phyloP scores from a whole-genome alignment of 2,797 vertebrate species.

The Pelochelys cantorii region DNA sequence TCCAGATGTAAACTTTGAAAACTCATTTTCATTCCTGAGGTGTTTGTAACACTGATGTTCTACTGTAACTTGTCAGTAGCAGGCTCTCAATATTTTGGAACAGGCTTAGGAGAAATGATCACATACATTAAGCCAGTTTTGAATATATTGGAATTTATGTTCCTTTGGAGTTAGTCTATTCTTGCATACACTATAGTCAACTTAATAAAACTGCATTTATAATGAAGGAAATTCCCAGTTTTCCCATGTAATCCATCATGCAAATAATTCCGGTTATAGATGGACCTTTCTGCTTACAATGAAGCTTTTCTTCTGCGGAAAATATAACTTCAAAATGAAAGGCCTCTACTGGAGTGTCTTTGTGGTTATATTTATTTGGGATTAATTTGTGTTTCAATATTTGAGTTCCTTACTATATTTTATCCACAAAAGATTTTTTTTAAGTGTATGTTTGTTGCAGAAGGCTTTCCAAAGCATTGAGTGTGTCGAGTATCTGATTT shows the following conservation, averaged over 20 bases:
- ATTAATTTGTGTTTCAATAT: not conserved
- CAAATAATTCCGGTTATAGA: not conserved
- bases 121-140: not conserved
- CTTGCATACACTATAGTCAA: not conserved
- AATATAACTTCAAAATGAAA: not conserved
- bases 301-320: not conserved
- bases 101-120: not conserved
- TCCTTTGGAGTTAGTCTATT: not conserved
- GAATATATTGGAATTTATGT: not conserved
- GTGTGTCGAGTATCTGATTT: conserved; percentile 38
- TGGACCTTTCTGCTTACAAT: not conserved
- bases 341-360: not conserved
- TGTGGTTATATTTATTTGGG: not conserved
- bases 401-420: not conserved
- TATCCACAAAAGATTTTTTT: not conserved
- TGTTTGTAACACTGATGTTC: too few species aligned
- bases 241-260: not conserved
- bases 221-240: not conserved
- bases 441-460: conserved; percentile 19
- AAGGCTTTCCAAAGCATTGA: conserved; percentile 35
- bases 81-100: not conserved
- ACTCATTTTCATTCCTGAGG: too few species aligned
- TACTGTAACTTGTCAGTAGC: not conserved
- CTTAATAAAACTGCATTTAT: not conserved
- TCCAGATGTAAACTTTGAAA: too few species aligned